These are phyloP conservation scores for Microdon myrmicae DNA, from an alignment of 2,888 invertebrate genomes.

Conservation along the genomic window DNA sequence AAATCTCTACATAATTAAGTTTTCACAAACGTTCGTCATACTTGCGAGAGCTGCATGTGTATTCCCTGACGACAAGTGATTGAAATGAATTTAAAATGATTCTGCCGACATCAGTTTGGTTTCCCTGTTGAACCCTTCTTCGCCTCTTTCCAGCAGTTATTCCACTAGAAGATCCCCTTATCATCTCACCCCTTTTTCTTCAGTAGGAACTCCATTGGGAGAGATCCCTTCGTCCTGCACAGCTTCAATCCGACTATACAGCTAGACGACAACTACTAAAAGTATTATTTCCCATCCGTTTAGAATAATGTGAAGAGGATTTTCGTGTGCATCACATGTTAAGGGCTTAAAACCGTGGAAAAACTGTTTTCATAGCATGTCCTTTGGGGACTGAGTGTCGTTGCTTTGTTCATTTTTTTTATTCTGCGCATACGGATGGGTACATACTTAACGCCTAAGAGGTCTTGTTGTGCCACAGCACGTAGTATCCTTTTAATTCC, in stretches of 20 bases:
- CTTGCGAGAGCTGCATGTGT: no score
- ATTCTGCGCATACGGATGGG: no score
- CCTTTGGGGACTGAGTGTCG: constrained; percentile 6
- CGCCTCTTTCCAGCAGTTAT: no score
- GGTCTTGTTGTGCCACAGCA: no score
- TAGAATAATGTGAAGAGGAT: constrained; percentile 29
- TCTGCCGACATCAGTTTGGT: background rate
- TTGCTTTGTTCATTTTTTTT: no score
- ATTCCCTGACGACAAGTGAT: constrained; percentile 30
- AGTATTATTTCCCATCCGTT: constrained; percentile 42
- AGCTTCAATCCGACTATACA: constrained; percentile 27
- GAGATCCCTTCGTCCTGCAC: no score
- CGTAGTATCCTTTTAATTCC: no score
- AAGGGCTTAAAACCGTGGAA: constrained; percentile 30
- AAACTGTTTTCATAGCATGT: constrained; percentile 29
- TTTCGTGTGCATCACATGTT: constrained; percentile 18
- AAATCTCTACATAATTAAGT: constrained; percentile 49
- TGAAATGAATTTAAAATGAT: constrained; percentile 23
- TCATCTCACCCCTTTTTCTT: no score
- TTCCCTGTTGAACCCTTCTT: constrained; percentile 1
- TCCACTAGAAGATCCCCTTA: no score
- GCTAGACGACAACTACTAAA: constrained; percentile 20
- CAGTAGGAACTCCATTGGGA: no score
- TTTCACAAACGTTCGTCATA: no score
- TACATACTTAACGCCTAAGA: no score